Evolutionary conservation across 1,140 invertebrate species (phyloP), one percentile per base, ranked within the genome.

Genomic region (Macrotrachela quadricornifera): DNA sequence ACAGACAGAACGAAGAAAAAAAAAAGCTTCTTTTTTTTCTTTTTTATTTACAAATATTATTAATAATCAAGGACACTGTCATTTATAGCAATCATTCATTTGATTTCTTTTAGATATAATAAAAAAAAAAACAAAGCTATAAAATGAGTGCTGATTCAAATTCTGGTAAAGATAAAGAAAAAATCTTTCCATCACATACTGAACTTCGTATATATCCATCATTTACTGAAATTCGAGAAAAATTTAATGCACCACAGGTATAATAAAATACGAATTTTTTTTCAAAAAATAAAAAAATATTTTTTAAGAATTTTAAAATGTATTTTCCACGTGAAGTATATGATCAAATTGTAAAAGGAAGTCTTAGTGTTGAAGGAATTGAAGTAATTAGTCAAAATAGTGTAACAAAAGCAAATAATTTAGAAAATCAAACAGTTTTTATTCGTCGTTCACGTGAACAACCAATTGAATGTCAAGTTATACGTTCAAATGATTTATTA

Each of bases 271-370:
- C n/a, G n/a, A n/a, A 2, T 2, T 30, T 30, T 30, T 30, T 30
- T 30, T 30, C 2, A 30, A 4, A 4, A 30, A 30, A 8, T 4
- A 30, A 30, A 30, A 4, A 30, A 30, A 4, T 30, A 4, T 30
- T 30, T 30, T 30, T n/a, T n/a, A n/a, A 30, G 21, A 30, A 30
- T 30, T 30, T 30, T 16, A 42, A 50, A 44, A 16, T 50, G n/a
- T 50, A 50, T 41, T 44, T 50, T 16, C 49, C 49, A 43, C 49
- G 43, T 30, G 49, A 50, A 15, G 41, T 50, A 44, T 50, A 37
- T 21, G 18, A 50, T 14, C 43, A 50, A 15, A 50, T 50, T 10
- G 43, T 50, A 1, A 14, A 43, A 44, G 49, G 49, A n/a, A 50
- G 49, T 44, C 15, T 50, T 13, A 44, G 43, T n/a, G n/a, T 50